Base-by-base conservation (phyloP, 2,113 vertebrate genomes). In the Excalfactoria chinensis region DNA sequence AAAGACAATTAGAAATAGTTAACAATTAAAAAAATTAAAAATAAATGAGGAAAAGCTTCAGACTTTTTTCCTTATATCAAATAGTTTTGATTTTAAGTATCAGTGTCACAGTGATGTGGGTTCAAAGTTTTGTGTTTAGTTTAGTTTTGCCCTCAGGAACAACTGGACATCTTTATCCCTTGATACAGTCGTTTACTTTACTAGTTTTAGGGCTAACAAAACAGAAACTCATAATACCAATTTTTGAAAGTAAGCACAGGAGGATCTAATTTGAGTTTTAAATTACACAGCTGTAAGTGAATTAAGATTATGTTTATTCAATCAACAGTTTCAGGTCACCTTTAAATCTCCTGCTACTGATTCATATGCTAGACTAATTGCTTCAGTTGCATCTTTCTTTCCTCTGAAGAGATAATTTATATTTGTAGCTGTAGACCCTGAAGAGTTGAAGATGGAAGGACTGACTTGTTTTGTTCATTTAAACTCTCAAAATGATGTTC, bases 191-290 rank as follows among this genome's bases (percentile, higher is more conserved):
- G 59, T 37, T 83, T 37, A 59, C 58, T 78, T 68, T 43, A 8
- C 30, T 71, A n/a, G 12, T 88, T 94, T 89, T 88, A 93, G 64
- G 8, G 88, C n/a, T 35, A 79, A 26, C 68, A 89, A 88, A 70
- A 5, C n/a, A 83, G 84, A 93, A 91, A 88, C 60, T 83, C 69
- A 83, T 37, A 83, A 74, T 26, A 83, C 34, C 64, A 71, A 30
- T 70, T 89, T 83, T 83, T 68, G 89, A 89, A 95, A 80, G 23
- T 68, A 86, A 91, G 69, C 62, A 93, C 73, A 93, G 75, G 43
- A 95, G 75, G 82, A 95, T 88, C 79, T 91, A 86, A 83, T 89
- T 89, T 91, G 53, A 89, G 66, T 55, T 95, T 91, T 48, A 85
- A 89, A 86, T 83, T 91, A 93, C n/a, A 89, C 64, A 86, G 30